These are phyloP conservation scores for Crematogaster levior DNA, from an alignment of 2,888 invertebrate genomes.

Conservation along the genomic window DNA sequence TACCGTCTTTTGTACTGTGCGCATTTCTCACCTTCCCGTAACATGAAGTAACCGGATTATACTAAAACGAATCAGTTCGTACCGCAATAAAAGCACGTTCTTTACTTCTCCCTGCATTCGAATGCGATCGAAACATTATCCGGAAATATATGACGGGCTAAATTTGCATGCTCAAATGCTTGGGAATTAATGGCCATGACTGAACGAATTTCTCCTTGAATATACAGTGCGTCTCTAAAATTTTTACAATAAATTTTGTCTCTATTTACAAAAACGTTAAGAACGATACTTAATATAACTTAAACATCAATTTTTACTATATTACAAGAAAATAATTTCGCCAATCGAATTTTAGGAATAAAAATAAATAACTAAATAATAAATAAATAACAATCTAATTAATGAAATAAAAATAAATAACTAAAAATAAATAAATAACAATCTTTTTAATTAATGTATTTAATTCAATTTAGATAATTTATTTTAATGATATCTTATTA, in stretches of 20 bases:
- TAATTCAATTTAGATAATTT: not conserved
- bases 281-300: not conserved
- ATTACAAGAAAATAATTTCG: not conserved
- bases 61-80: conserved; percentile 42
- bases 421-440: no score
- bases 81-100: conserved; percentile 25
- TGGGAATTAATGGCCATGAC: conserved; percentile 36
- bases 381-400: no score
- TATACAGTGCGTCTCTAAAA: not conserved
- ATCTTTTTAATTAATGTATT: not conserved
- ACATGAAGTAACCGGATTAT: conserved; percentile 24
- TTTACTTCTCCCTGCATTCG: conserved; percentile 29
- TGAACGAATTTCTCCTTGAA: conserved; percentile 32
- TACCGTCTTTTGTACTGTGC: conserved; percentile 1
- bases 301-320: not conserved
- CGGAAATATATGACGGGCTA: conserved; percentile 40
- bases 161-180: conserved; percentile 11
- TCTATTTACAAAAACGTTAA: not conserved
- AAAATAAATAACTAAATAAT: conserved; percentile 4
- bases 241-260: not conserved
- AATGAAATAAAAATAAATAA: no score
- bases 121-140: conserved; percentile 39
- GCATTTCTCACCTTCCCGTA: not conserved
- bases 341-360: not conserved
- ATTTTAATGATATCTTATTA: not conserved